Conservation (phyloP, 1,140 invertebrate species). For the Meteorus sp. region DNA sequence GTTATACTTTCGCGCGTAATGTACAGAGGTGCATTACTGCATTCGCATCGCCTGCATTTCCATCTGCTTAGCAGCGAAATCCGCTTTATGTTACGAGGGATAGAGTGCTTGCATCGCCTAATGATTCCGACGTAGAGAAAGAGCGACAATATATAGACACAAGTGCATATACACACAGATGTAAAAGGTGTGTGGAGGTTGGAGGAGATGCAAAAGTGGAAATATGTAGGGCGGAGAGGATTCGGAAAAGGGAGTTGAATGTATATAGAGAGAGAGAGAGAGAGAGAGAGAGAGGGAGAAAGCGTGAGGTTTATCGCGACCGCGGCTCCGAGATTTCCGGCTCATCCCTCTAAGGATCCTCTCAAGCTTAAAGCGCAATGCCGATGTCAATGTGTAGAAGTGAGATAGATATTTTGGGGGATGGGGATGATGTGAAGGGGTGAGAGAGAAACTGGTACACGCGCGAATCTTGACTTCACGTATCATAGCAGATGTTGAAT, state of each 20-base stretch:
- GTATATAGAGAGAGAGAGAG: not conserved
- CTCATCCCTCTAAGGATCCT: constrained; percentile 20
- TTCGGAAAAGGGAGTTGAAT: not conserved
- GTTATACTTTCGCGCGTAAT: constrained; percentile 27
- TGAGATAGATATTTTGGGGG: no score
- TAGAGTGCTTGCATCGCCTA: constrained; percentile 41
- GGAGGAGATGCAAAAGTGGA: not conserved
- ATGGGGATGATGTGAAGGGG: no score
- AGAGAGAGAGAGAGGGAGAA: constrained; percentile 3
- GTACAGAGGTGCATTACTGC: constrained; percentile 42
- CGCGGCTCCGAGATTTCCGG: constrained; percentile 28
- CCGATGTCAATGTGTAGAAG: no score
- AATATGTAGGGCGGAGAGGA: not conserved
- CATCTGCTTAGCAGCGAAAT: constrained; percentile 54
- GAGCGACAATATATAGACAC: no score
- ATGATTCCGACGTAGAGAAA: constrained; percentile 41
- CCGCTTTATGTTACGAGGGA: constrained; percentile 52
- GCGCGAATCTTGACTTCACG: no score
- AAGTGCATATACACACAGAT: no score
- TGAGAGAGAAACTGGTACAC: no score
- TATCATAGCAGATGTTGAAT: no score
- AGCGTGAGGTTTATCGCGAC: constrained; percentile 23
- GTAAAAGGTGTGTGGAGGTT: not conserved
- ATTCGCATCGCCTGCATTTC: constrained; percentile 49
- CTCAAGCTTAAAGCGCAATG: constrained; percentile 13